Evolutionary conservation across 2,888 invertebrate species (phyloP), one percentile per base, ranked within the genome.

Genomic region (Cyclophora punctaria): DNA sequence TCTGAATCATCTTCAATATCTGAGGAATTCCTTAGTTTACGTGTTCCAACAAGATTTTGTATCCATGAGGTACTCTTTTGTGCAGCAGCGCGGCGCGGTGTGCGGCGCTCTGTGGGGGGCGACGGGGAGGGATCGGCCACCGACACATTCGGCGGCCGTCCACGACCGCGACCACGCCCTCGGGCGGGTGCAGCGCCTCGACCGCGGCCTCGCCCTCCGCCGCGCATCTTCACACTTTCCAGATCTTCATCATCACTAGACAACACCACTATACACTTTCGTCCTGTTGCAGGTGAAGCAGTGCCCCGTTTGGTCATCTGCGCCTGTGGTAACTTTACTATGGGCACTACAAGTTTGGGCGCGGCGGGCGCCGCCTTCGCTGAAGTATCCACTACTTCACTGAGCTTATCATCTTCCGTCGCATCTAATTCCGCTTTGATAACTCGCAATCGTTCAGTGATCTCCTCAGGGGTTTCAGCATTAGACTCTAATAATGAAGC

Each of bases 381-480:
- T 37, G 73, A 73, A 34, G 72, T 64, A 51, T 77, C 75, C 20
- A 83, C 72, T 20, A 80, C 65, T 45, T 59, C 66, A 46, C 63
- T 68, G 4, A 87, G 63, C 48, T 69, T 62, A 40, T 78, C 75
- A 44, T 69, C 75, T 49, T 79, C 80, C n/a, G 79, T 78, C 6
- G 67, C 70, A 57, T 87, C 86, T 5, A 88, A 71, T 54, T 80
- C 75, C 40, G 73, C 69, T 57, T 84, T 80, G 55, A 78, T 75
- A 34, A 59, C 56, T 3, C 75, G 75, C 60, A 88, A 68, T 2
- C 73, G 69, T 49, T 80, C 81, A 40, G 64, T 63, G 35, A 86
- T 78, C 53, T 87, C 89, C 42, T 78, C 79, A 40, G 77, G 78
- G 3, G 79, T 77, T 57, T 88, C 85, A 3, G 86, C 83, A 7